Base-by-base conservation (phyloP, 2,888 invertebrate species). In the Anthrax anthrax region DNA sequence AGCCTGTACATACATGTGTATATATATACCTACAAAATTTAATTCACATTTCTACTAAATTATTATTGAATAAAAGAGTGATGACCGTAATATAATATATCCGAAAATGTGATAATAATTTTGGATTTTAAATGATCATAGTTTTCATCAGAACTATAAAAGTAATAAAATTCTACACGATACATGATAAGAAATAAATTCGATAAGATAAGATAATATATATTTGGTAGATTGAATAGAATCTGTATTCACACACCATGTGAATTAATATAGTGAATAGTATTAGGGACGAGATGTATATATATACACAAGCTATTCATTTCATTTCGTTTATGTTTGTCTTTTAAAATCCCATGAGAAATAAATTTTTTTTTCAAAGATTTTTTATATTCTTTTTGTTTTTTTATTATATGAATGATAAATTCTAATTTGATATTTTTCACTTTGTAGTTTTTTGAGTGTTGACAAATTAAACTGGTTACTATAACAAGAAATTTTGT, bases 401-500 rank as follows among this genome's bases (percentile, higher is more conserved):
- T 39, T 23, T 23, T 23, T 8, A 6, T n/a, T n/a, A n/a, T n/a
- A n/a, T n/a, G n/a, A n/a, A n/a, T n/a, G n/a, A n/a, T n/a, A n/a
- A n/a, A n/a, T n/a, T n/a, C n/a, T n/a, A n/a, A n/a, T n/a, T n/a
- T n/a, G n/a, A n/a, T n/a, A n/a, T 23, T 23, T 23, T 23, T 23
- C 8, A 36, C 32, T 27, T 39, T 42, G 32, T 42, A 17, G 41
- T 29, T 14, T 19, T 42, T 47, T 4, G 27, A 18, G 47, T 49
- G 52, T 52, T 54, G 52, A 60, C 56, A 60, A 61, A 58, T 61
- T 60, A 52, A 54, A 51, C 51, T 47, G 48, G 50, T 51, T 49
- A 49, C 39, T 12, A 12, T 32, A 32, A 32, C 12, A 32, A 32
- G 29, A 32, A 12, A 12, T 12, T 3, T 32, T 9, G n/a, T n/a